Conservation (phyloP, 2,113 vertebrate genomes). For the Gobiocypris rarus region DNA sequence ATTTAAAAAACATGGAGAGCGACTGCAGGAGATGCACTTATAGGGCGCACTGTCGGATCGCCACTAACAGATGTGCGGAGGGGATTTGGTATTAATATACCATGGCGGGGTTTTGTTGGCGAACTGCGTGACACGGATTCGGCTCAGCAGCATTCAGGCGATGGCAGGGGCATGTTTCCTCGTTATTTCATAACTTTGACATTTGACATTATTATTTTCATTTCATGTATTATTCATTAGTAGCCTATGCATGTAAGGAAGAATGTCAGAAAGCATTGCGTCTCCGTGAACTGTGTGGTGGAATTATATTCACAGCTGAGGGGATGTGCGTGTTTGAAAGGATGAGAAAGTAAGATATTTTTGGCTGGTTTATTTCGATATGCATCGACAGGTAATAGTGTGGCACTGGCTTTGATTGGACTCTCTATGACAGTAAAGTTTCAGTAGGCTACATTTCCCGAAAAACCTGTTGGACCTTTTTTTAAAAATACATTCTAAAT, state of each 20-base stretch:
- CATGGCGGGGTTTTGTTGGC: constrained; percentile 27
- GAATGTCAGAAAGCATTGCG: background rate
- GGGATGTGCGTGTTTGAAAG: background rate
- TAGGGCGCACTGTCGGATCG: constrained; percentile 15
- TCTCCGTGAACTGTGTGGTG: background rate
- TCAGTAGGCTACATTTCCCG: background rate
- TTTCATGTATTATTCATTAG: background rate
- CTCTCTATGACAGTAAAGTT: background rate
- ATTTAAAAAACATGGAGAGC: constrained; percentile 33
- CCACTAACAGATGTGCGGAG: constrained; percentile 53
- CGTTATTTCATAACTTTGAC: constrained; percentile 27
- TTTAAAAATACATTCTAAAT: background rate
- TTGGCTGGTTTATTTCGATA: background rate
- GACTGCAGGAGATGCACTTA: constrained; percentile 28
- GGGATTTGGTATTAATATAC: constrained; percentile 47
- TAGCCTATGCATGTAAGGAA: background rate
- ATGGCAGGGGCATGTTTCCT: background rate
- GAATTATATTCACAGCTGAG: background rate
- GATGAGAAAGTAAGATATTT: background rate
- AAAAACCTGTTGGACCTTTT: background rate
- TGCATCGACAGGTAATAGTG: background rate
- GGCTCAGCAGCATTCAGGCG: background rate
- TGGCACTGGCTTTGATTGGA: background rate
- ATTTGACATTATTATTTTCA: background rate
- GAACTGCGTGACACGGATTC: constrained; percentile 33